These are phyloP conservation scores for Antechinus stuartii DNA, from an alignment of 2,113 vertebrate species.

Conservation along the genomic window DNA sequence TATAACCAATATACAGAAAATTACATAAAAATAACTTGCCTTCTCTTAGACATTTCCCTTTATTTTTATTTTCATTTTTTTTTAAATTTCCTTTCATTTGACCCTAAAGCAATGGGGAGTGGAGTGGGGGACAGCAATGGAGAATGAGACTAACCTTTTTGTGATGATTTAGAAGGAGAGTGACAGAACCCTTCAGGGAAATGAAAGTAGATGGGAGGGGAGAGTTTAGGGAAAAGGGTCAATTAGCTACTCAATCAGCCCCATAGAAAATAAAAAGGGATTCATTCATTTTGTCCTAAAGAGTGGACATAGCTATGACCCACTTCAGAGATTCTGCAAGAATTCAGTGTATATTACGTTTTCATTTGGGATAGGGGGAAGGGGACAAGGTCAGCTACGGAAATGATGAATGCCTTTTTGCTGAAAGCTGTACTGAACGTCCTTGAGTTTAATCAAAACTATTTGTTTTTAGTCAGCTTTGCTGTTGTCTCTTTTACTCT, in stretches of 20 bases:
- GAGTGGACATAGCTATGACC: slow-evolving; percentile 6
- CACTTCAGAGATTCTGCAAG: slow-evolving; percentile 71
- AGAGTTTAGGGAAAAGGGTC: slow-evolving; percentile 60
- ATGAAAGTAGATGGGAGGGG: slow-evolving; percentile 34
- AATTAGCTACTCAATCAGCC: slow-evolving; percentile 60
- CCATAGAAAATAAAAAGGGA: slow-evolving; percentile 41
- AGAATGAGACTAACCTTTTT: slow-evolving; percentile 20
- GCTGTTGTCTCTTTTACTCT: slow-evolving; percentile 97
- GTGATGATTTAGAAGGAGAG: slow-evolving; percentile 63
- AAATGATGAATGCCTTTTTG: slow-evolving; percentile 99
- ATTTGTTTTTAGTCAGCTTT: slow-evolving; percentile 98
- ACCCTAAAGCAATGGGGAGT: slow-evolving; percentile 25
- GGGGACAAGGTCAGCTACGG: slow-evolving; percentile 91
- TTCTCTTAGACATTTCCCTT: not conserved
- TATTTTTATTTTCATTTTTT: not conserved
- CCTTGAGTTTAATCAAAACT: slow-evolving; percentile 99
- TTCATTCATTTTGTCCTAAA: slow-evolving; percentile 70
- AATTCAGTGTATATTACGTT: slow-evolving; percentile 79
- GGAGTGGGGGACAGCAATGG: not conserved
- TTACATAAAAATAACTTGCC: slow-evolving; percentile 50
- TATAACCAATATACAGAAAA: not conserved
- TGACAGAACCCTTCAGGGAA: slow-evolving; percentile 68
- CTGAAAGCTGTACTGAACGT: slow-evolving; percentile 96
- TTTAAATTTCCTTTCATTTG: not conserved
- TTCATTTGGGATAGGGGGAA: slow-evolving; percentile 83